Conservation (phyloP, 2,113 vertebrate genomes). For the Perca fluviatilis region DNA sequence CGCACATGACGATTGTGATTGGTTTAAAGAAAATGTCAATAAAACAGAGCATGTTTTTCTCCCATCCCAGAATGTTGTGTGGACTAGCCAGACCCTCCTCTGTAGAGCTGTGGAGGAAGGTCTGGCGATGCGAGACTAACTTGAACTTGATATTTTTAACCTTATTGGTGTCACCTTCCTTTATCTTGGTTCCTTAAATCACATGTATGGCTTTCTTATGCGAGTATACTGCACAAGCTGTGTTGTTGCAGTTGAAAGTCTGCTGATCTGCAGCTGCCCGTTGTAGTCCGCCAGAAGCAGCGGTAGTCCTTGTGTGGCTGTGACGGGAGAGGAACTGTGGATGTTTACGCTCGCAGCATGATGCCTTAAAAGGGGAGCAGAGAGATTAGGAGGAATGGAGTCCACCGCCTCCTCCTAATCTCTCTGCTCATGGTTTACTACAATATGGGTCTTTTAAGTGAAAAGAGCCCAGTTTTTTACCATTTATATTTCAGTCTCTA, state of each 20-base stretch:
- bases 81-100: too few species aligned
- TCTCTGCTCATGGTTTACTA: constrained; percentile 14
- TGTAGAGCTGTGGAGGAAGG: too few species aligned
- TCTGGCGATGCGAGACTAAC: too few species aligned
- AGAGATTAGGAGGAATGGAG: constrained; percentile 26
- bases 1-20: too few species aligned
- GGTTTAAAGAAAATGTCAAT: too few species aligned
- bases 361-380: constrained; percentile 1
- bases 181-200: background rate
- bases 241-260: background rate
- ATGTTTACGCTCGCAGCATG: constrained; percentile 56
- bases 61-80: too few species aligned
- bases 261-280: constrained; percentile 12
- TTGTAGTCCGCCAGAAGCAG: constrained; percentile 38
- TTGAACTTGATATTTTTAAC: background rate
- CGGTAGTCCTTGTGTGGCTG: constrained; percentile 34
- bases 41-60: too few species aligned
- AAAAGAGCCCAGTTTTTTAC: background rate
- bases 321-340: constrained; percentile 10
- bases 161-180: background rate
- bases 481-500: background rate
- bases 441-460: background rate
- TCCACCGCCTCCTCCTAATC: constrained; percentile 19
- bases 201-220: background rate
- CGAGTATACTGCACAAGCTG: background rate